phyloP scores from a whole-genome alignment of 1,140 invertebrate species.

The Brachionus rubens region DNA sequence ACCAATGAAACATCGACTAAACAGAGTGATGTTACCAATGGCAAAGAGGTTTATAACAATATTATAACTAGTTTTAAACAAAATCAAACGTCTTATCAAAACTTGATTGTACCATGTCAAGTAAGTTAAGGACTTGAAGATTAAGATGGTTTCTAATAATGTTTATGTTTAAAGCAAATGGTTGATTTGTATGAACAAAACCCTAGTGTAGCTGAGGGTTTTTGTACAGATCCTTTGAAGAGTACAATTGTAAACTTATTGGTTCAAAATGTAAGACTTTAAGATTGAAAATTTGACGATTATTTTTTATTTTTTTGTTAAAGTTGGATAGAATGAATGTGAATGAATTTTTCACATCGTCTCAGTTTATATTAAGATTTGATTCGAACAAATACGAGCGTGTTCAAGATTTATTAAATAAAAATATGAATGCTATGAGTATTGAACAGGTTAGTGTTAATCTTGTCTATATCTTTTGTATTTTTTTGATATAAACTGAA shows the following conservation, averaged over 20 bases:
- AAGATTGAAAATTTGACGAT: not conserved
- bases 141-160: not conserved
- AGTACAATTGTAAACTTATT: not conserved
- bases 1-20: not conserved
- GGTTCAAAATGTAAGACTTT: not conserved
- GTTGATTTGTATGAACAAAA: constrained; percentile 15
- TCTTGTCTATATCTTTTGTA: not conserved
- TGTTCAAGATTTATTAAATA: not conserved
- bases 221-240: not conserved
- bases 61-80: not conserved
- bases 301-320: not conserved
- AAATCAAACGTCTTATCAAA: constrained; percentile 26
- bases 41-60: not conserved
- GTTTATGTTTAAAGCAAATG: not conserved
- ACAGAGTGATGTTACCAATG: too few relatives aligned
- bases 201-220: not conserved
- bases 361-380: constrained; percentile 31
- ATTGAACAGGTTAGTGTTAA: not conserved
- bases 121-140: too few relatives aligned
- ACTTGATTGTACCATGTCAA: not conserved
- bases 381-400: not conserved
- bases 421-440: not conserved
- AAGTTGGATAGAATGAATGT: constrained; percentile 25
- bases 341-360: not conserved
- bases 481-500: too few relatives aligned